phyloP scores from a whole-genome alignment of 92 coral and sea anemone genomes.

The Pocillopora meandrina region DNA sequence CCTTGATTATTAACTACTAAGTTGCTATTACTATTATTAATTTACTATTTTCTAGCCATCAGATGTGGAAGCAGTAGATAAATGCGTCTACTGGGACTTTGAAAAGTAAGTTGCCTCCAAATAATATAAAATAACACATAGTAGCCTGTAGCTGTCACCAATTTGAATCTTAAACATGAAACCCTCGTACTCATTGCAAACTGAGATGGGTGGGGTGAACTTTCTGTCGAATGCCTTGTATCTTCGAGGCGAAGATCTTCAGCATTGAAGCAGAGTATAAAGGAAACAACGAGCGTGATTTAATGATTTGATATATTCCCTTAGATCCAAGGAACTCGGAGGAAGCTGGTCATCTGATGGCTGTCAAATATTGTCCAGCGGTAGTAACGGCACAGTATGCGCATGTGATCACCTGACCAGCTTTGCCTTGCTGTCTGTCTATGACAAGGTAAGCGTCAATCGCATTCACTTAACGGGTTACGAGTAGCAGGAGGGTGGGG shows the following conservation, averaged over 20 bases:
- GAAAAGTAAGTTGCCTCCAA: slow-evolving; percentile 57
- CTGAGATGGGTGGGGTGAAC: no score
- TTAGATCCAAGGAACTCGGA: slow-evolving; percentile 65
- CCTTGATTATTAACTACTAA: background rate
- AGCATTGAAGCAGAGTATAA: background rate
- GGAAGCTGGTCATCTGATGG: slow-evolving; percentile 95
- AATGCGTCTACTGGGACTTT: slow-evolving; percentile 92
- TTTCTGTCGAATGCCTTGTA: no score
- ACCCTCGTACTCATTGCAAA: no score
- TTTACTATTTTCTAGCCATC: slow-evolving; percentile 41
- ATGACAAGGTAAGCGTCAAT: slow-evolving; percentile 68
- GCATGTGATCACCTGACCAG: slow-evolving; percentile 92
- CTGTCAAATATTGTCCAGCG: slow-evolving; percentile 69
- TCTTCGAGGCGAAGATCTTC: no score
- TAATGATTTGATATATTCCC: background rate
- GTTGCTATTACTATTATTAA: no score
- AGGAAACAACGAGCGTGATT: background rate
- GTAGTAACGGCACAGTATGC: slow-evolving; percentile 72
- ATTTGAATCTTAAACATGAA: no score
- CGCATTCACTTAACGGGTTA: no score
- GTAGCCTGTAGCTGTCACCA: no score
- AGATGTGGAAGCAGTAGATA: slow-evolving; percentile 51
- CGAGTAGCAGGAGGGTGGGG: no score
- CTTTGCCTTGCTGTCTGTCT: slow-evolving; percentile 79
- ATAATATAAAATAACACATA: no score